A percentile compares a stretch with the other conserved stretches of the same genome.
These are phyloP conservation scores for Odobenus rosmarus DNA, from an alignment of 2,113 vertebrate species.

Conservation along the genomic window DNA sequence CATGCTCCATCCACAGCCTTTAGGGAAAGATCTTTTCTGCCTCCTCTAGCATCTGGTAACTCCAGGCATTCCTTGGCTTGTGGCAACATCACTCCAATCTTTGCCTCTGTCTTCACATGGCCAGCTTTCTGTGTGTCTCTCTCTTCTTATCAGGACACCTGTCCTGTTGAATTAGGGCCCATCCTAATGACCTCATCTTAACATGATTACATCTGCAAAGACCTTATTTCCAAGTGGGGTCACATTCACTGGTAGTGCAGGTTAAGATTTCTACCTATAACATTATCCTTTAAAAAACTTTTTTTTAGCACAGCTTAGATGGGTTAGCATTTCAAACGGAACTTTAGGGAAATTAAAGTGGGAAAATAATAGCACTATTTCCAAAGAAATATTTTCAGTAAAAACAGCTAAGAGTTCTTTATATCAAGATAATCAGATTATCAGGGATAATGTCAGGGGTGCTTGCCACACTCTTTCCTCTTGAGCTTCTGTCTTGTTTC, in stretches of 20 bases:
- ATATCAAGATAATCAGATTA: constrained; percentile 49
- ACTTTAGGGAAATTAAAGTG: constrained; percentile 35
- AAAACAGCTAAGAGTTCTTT: constrained; percentile 42
- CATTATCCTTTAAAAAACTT: neutral
- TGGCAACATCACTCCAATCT: neutral
- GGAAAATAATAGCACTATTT: constrained; percentile 12
- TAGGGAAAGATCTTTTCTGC: neutral
- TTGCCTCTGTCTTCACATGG: neutral
- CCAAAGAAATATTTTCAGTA: constrained; percentile 18
- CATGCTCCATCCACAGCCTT: neutral
- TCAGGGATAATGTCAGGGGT: neutral
- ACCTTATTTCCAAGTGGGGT: neutral
- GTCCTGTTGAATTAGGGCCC: neutral
- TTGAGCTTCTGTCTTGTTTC: neutral
- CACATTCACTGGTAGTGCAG: neutral
- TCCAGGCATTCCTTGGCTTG: neutral
- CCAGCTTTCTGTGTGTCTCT: neutral
- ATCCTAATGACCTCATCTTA: neutral
- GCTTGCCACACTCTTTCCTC: neutral
- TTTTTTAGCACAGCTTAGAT: neutral
- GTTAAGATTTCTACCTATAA: neutral
- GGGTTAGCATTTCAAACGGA: constrained; percentile 26
- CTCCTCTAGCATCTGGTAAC: neutral
- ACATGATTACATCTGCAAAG: neutral
- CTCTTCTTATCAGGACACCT: neutral